Percentiles rank a stretch among this genome's conserved stretches.
phyloP scores from a whole-genome alignment of 2,888 invertebrate genomes.

The Watsonalla cultraria region DNA sequence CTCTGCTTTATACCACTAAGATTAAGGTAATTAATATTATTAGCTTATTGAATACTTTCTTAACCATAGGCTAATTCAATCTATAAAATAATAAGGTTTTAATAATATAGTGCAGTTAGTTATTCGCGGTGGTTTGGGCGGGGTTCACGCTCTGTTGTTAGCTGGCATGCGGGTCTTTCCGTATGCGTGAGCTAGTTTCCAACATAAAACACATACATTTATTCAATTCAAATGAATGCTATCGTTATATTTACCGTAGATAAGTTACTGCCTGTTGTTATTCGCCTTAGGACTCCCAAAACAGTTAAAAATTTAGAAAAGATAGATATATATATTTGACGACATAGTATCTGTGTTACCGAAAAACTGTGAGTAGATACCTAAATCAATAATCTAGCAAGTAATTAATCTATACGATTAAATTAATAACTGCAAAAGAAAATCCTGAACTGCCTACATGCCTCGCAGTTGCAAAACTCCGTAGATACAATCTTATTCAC shows the following conservation, averaged over 20 bases:
- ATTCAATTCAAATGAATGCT: conserved; percentile 21
- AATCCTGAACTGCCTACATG: too few species aligned
- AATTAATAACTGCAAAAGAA: too few species aligned
- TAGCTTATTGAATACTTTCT: conserved; percentile 10
- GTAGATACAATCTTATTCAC: conserved; percentile 17
- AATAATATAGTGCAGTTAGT: conserved; percentile 7
- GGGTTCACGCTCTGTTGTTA: conserved; percentile 40
- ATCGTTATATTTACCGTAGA: conserved; percentile 16
- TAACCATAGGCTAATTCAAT: too few species aligned
- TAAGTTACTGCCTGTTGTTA: not conserved
- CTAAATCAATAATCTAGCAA: too few species aligned
- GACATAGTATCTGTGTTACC: too few species aligned
- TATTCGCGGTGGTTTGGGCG: conserved; percentile 25
- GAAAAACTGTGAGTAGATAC: too few species aligned
- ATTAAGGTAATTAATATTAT: conserved; percentile 31
- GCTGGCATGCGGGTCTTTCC: conserved; percentile 46
- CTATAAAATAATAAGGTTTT: not conserved
- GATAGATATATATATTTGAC: too few species aligned
- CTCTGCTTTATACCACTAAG: conserved; percentile 1
- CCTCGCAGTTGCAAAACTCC: conserved; percentile 15
- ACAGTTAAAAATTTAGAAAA: too few species aligned
- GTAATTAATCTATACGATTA: too few species aligned
- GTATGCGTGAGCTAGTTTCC: conserved; percentile 48
- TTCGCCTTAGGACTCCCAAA: too few species aligned
- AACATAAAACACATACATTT: conserved; percentile 27